Conservation (phyloP, 2,113 vertebrate species). For the Crocuta crocuta region DNA sequence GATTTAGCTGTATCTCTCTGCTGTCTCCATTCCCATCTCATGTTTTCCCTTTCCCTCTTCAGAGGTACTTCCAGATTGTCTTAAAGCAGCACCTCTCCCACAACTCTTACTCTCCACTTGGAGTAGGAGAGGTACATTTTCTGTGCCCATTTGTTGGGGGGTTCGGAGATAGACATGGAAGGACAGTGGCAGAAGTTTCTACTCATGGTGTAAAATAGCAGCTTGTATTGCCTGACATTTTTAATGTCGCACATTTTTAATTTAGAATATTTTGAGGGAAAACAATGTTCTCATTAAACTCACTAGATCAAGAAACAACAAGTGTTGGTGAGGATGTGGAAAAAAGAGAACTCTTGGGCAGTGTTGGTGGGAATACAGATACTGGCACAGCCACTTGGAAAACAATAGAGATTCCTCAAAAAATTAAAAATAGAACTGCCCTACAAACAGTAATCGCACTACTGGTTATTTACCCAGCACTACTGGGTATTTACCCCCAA, state of each 20-base stretch:
- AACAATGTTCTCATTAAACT: neutral
- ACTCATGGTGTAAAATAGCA: neutral
- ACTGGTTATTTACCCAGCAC: neutral
- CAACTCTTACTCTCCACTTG: neutral
- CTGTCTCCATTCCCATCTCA: neutral
- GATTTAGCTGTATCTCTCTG: neutral
- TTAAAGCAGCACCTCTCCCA: neutral
- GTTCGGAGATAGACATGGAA: neutral
- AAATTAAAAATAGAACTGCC: neutral
- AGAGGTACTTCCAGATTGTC: neutral
- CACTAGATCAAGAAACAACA: neutral
- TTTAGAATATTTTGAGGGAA: constrained; percentile 31
- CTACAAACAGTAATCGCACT: neutral
- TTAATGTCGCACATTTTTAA: constrained; percentile 18
- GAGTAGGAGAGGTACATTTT: neutral
- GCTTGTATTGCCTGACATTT: neutral
- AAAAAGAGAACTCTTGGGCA: neutral
- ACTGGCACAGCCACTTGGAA: neutral
- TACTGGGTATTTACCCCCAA: neutral
- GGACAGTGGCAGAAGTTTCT: neutral
- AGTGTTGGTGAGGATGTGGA: neutral
- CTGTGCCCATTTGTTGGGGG: neutral
- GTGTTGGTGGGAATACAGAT: neutral
- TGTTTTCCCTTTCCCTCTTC: neutral
- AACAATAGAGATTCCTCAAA: neutral